Conservation (phyloP, 2,888 invertebrate genomes). For the Thyatira batis region DNA sequence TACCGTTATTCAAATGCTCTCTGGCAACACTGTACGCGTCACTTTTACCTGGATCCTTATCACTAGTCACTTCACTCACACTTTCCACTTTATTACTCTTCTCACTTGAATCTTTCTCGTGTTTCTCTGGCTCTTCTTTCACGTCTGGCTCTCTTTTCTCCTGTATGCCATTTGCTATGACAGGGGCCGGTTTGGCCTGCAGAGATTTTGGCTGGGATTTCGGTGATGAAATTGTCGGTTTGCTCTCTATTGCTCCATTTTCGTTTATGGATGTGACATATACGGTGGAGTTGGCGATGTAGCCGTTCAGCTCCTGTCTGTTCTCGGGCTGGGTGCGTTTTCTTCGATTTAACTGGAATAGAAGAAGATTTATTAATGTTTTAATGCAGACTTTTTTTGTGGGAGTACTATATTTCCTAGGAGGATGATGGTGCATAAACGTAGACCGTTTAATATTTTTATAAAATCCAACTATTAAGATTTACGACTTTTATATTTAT, state of each 20-base stretch:
- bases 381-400: no score
- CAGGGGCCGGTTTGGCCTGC: constrained; percentile 73
- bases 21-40: constrained; percentile 70
- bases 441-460: no score
- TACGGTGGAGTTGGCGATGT: constrained; percentile 91
- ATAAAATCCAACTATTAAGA: no score
- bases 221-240: constrained; percentile 74
- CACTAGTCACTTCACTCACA: constrained; percentile 66
- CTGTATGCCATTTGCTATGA: constrained; percentile 71
- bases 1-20: constrained; percentile 84
- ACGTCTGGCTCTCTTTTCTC: constrained; percentile 44
- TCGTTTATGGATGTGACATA: constrained; percentile 90
- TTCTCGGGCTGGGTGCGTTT: constrained; percentile 78
- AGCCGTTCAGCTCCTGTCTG: constrained; percentile 87
- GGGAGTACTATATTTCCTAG: no score
- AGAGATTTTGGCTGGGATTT: constrained; percentile 72
- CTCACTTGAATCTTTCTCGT: constrained; percentile 72
- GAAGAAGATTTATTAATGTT: constrained; percentile 41
- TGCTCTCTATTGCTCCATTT: constrained; percentile 75
- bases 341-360: constrained; percentile 85
- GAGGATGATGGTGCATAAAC: no score
- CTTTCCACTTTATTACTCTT: constrained; percentile 64
- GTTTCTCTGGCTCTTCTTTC: constrained; percentile 60
- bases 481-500: no score
- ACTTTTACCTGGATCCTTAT: constrained; percentile 73